Conservation (phyloP, 2,113 vertebrate species). For the Chelonoidis abingdonii region DNA sequence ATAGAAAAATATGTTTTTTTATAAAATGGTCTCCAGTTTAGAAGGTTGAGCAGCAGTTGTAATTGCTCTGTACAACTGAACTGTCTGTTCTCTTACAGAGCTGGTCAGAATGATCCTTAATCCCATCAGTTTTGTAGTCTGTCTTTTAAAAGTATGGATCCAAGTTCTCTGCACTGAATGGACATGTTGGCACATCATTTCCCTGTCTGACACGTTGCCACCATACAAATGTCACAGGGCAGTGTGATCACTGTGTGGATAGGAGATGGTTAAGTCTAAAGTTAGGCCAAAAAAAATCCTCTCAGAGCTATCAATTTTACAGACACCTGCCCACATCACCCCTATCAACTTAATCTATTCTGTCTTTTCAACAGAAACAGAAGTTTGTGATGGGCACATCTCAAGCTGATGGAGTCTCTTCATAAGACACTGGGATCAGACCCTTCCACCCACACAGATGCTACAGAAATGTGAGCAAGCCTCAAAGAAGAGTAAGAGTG, state of each 20-base stretch:
- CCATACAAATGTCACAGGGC: neutral
- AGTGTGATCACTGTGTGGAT: neutral
- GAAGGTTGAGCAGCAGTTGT: neutral
- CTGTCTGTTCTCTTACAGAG: neutral
- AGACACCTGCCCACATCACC: neutral
- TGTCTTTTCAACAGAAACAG: neutral
- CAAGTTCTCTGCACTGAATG: neutral
- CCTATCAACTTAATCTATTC: neutral
- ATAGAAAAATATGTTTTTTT: neutral
- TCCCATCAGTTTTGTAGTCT: neutral
- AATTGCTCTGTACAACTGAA: neutral
- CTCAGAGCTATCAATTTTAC: neutral
- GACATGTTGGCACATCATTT: neutral
- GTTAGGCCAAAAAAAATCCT: accelerated
- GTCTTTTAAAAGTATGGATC: neutral
- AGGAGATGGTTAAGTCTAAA: neutral
- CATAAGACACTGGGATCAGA: neutral
- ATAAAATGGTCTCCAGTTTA: neutral
- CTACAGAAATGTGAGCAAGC: neutral
- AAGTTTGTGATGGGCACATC: neutral
- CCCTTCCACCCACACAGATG: neutral
- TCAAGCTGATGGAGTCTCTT: neutral
- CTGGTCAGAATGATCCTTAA: neutral
- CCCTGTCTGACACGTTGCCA: neutral
- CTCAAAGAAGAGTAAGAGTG: neutral